Conservation (phyloP, 1,140 invertebrate genomes). For the Dreissena polymorpha region DNA sequence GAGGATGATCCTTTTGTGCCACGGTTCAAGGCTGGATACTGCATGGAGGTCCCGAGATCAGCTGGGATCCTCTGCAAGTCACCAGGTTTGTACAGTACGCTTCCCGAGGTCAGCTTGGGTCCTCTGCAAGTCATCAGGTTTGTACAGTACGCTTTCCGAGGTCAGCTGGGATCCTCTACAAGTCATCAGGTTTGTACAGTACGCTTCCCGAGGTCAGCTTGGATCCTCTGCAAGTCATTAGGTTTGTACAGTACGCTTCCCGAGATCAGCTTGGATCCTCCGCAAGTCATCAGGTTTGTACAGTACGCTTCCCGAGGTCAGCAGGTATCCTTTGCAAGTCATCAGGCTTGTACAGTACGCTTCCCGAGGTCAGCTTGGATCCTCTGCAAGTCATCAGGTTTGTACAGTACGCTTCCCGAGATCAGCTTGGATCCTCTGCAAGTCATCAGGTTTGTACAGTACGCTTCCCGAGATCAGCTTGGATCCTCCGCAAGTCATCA, state of each 20-base stretch:
- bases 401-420: background rate
- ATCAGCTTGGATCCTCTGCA: background rate
- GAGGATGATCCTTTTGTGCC: slow-evolving; percentile 19
- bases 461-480: slow-evolving; percentile 10
- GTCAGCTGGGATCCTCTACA: background rate
- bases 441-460: too few relatives aligned
- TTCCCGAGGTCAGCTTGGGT: slow-evolving; percentile 1
- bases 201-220: slow-evolving; percentile 6
- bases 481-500: too few relatives aligned
- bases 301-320: background rate
- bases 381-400: too few relatives aligned
- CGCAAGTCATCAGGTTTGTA: too few relatives aligned
- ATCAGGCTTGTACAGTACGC: too few relatives aligned
- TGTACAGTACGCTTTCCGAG: background rate
- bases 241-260: background rate
- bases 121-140: too few relatives aligned
- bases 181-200: too few relatives aligned
- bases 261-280: background rate
- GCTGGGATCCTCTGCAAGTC: background rate
- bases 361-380: background rate
- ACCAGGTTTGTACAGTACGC: too few relatives aligned
- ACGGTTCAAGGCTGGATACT: slow-evolving; percentile 11
- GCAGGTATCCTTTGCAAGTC: background rate
- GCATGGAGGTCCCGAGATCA: slow-evolving; percentile 23
- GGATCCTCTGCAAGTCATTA: too few relatives aligned